Base-by-base conservation (phyloP, 2,113 vertebrate species). In the Chunga burmeisteri region DNA sequence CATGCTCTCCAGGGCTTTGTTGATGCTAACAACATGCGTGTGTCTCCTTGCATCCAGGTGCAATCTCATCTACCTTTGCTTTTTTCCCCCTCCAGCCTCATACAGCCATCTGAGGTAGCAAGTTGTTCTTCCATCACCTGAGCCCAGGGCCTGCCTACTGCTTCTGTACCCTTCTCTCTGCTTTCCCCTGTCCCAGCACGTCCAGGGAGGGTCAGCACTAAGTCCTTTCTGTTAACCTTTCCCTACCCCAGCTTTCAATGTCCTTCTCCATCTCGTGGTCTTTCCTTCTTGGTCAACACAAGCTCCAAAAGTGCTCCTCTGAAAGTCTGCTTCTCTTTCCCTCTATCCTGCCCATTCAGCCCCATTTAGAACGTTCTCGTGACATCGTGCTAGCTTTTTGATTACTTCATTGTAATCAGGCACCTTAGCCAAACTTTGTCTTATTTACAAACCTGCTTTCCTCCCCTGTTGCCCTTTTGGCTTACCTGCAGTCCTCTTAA, bases 101-200 rank as follows among this genome's bases (percentile, higher is more conserved):
- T 46, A 12, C 6, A 71, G 17, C 26, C 13, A 21, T 63, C 18
- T 5, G 5, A 83, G 9, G 9, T 19, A 36, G 7, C 22, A 42
- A 66, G 32, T 14, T 65, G 13, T 34, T 79, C 74, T 77, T 47
- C 30, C 10, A 10, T 16, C 34, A 66, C 10, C n/a, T 20, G 17
- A 86, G 6, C 26, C 18, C 3, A 9, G 4, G 38, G 34, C 16
- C 46, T 78, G 42, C 26, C 27, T 38, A 5, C 18, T 9, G 9
- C 38, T 78, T n/a, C 23, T 66, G 85, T n/a, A 27, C 30, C 4
- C 11, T 86, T 40, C 46, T 79, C 8, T 87, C 56, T 72, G 19
- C 46, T 46, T 70, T 66, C 55, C 17, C 25, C 13, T 3, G 5
- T 25, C 12, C 34, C 6, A 14, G 22, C 8, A 62, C 0, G 0